Evolutionary conservation across 2,888 invertebrate species (phyloP).

Genomic region (Aporophyla lueneburgensis): DNA sequence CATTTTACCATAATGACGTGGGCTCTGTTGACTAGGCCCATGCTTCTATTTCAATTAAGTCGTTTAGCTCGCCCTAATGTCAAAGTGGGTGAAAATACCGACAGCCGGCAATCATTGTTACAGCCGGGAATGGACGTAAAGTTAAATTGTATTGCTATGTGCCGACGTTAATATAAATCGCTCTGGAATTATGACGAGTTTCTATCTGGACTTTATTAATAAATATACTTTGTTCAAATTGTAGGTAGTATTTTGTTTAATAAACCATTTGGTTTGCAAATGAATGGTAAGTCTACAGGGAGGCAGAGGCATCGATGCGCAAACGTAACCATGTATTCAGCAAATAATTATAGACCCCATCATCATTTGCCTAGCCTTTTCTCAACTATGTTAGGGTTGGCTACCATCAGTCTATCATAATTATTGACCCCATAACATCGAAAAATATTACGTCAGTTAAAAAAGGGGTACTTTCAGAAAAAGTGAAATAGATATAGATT

Average conservation of each 20-base stretch:
- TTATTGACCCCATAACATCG: too few relatives aligned
- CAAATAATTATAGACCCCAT: too few relatives aligned
- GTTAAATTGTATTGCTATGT: conserved; percentile 72
- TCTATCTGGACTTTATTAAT: conserved; percentile 40
- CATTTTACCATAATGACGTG: conserved; percentile 57
- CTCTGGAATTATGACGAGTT: conserved; percentile 61
- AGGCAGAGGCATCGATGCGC: too few relatives aligned
- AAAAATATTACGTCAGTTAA: too few relatives aligned
- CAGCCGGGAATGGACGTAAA: conserved; percentile 65
- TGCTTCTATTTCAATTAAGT: conserved; percentile 66
- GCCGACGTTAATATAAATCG: conserved; percentile 67
- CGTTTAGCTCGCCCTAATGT: conserved; percentile 59
- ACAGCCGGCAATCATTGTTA: conserved; percentile 69
- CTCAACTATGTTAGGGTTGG: too few relatives aligned
- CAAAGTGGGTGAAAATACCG: conserved; percentile 69
- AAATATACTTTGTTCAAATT: conserved; percentile 16
- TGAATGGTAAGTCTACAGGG: not conserved
- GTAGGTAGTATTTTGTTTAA: conserved; percentile 23
- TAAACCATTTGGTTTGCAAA: conserved; percentile 26
- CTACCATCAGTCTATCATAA: too few relatives aligned
- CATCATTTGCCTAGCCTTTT: too few relatives aligned
- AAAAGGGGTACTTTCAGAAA: too few relatives aligned
- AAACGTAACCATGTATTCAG: too few relatives aligned
- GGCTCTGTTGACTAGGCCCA: conserved; percentile 46
- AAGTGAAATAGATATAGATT: too few relatives aligned